phyloP scores from a whole-genome alignment of 2,797 vertebrate genomes.

The Geotria australis region DNA sequence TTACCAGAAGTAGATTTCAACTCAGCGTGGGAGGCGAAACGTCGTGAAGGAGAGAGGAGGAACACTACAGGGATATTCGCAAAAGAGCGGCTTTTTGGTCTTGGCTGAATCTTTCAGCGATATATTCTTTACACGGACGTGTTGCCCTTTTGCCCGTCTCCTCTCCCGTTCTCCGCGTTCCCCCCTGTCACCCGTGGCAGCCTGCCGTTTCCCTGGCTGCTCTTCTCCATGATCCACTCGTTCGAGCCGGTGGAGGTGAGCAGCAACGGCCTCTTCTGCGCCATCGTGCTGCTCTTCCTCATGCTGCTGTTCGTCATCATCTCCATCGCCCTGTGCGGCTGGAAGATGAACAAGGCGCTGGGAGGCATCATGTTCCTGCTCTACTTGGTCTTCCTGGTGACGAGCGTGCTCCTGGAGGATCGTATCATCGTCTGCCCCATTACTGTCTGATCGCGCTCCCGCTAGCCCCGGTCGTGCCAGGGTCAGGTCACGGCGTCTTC shows the following conservation, averaged over 20 bases:
- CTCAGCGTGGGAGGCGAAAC: too few relatives aligned
- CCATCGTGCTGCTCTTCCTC: conserved; percentile 78
- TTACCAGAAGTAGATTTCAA: too few relatives aligned
- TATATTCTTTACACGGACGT: too few relatives aligned
- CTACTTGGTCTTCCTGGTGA: conserved; percentile 71
- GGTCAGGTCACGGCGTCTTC: not conserved
- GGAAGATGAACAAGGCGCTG: conserved; percentile 78
- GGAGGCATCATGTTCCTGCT: conserved; percentile 68
- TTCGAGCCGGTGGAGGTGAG: conserved; percentile 53
- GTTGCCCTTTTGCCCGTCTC: too few relatives aligned
- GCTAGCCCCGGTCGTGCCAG: not conserved
- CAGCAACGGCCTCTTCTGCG: conserved; percentile 84
- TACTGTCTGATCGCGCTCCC: conserved; percentile 24
- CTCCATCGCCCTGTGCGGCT: conserved; percentile 56
- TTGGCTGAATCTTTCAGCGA: too few relatives aligned
- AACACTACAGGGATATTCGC: too few relatives aligned
- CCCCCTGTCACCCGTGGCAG: conserved; percentile 11
- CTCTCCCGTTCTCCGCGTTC: too few relatives aligned
- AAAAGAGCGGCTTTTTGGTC: too few relatives aligned
- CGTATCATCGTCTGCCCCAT: conserved; percentile 62
- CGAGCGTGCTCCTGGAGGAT: conserved; percentile 82
- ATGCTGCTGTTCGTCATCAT: conserved; percentile 87
- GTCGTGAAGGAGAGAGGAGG: too few relatives aligned
- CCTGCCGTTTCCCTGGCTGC: conserved; percentile 59
- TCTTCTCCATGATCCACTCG: conserved; percentile 25